Percentiles rank a stretch among this genome's conserved stretches.
Conservation (phyloP, 1,140 invertebrate genomes). For the Halesus radiatus region DNA sequence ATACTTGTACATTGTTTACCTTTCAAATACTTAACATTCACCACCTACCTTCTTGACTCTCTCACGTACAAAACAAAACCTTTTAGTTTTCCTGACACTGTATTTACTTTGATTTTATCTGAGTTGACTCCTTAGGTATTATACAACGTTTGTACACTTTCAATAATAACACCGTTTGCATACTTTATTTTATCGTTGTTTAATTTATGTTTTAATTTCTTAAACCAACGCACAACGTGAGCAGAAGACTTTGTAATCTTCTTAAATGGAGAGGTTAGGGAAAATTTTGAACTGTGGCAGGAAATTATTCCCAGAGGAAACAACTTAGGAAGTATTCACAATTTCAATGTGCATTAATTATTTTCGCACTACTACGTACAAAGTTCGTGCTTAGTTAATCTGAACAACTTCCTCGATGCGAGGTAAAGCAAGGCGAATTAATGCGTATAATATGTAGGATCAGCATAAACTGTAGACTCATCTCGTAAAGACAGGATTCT, state of each 20-base stretch:
- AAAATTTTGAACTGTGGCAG: constrained; percentile 10
- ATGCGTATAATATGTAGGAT: background rate
- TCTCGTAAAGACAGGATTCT: background rate
- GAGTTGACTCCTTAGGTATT: no score
- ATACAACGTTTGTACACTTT: no score
- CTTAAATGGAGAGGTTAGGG: background rate
- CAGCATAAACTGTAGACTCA: background rate
- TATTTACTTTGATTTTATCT: no score
- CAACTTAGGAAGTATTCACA: constrained; percentile 18
- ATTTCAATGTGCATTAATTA: constrained; percentile 34
- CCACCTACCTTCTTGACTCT: background rate
- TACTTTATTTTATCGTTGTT: no score
- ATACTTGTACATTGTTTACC: no score
- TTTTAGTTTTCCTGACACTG: no score
- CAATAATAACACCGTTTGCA: no score
- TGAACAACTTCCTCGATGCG: constrained; percentile 2
- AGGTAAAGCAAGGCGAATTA: background rate
- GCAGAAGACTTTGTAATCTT: constrained; percentile 3
- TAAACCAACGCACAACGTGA: constrained; percentile 1
- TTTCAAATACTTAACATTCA: background rate
- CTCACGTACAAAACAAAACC: no score
- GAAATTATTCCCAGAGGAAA: constrained; percentile 30
- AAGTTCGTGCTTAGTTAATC: constrained; percentile 1
- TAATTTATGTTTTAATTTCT: background rate
- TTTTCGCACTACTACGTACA: constrained; percentile 1